Conservation (phyloP, 2,888 invertebrate genomes). For the Melipona bicolor region DNA sequence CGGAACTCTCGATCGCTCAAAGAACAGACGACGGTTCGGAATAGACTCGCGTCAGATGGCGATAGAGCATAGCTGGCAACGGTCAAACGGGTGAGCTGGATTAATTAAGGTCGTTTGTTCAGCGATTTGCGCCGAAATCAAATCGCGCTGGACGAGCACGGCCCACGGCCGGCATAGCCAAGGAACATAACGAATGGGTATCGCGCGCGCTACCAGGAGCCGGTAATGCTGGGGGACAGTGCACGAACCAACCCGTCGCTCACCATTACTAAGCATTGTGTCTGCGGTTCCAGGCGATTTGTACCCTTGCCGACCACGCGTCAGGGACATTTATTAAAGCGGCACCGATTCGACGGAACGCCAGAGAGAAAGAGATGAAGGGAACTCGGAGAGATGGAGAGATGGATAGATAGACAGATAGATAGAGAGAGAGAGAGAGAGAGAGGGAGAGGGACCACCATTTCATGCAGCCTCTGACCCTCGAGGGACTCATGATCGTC, state of each 20-base stretch:
- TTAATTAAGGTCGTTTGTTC: conserved; percentile 82
- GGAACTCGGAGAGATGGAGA: background rate
- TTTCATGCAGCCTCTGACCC: conserved; percentile 20
- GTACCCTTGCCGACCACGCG: conserved; percentile 79
- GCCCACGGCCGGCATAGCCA: conserved; percentile 55
- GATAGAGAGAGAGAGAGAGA: background rate
- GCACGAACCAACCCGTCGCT: conserved; percentile 75
- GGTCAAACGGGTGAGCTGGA: conserved; percentile 60
- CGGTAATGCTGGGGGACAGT: conserved; percentile 62
- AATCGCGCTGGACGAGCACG: conserved; percentile 73
- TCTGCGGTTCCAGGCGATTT: conserved; percentile 81
- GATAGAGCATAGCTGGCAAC: conserved; percentile 11
- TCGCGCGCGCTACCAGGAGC: conserved; percentile 67
- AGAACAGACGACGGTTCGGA: conserved; percentile 39
- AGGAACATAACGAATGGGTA: conserved; percentile 78
- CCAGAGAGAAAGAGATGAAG: background rate
- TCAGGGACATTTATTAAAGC: conserved; percentile 80
- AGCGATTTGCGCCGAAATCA: conserved; percentile 76
- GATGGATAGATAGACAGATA: background rate
- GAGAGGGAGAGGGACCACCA: background rate
- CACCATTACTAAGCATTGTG: conserved; percentile 82
- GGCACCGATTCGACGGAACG: conserved; percentile 49
- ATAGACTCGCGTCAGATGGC: conserved; percentile 60
- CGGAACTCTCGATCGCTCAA: background rate
- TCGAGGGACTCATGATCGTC: conserved; percentile 34